Evolutionary conservation across 2,113 vertebrate species (phyloP), one percentile per base, ranked within the genome.

Genomic region (Tinamus guttatus): DNA sequence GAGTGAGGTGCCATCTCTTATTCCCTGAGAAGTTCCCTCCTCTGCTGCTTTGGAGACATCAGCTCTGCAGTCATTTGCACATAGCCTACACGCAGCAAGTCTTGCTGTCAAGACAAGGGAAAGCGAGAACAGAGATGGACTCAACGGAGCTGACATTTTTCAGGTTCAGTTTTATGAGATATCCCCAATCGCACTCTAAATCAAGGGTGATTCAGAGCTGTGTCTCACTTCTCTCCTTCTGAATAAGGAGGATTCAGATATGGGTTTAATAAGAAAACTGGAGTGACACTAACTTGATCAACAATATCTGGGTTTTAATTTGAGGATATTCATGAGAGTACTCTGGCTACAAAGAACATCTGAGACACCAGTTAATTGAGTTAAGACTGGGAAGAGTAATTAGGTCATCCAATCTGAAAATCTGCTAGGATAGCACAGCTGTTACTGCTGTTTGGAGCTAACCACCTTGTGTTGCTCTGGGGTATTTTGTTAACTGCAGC

Each of bases 191-290:
- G 67, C 30, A 4, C 34, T 32, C 21, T 2, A 0, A n/a, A 40
- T 36, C 16, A 5, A 68, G 71, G 59, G 52, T 58, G 63, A 60
- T 32, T 43, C n/a, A 24, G 60, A 54, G 79, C 47, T 34, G 17
- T n/a, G 30, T n/a, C 64, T 92, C 56, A 49, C 56, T 60, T 89
- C 81, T 67, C 56, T 75, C 81, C 52, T 84, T 81, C 65, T 79
- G 78, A 54, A 75, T 32, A 41, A 87, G 40, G 59, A 69, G 36
- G 85, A 75, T 94, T 81, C 90, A 79, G 79, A 11, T 2, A 47
- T 65, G n/a, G 79, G 91, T 85, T 73, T 71, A 64, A 93, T 78
- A 81, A 87, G 65, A 92, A 87, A 64, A 52, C 62, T 47, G 52
- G 34, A 45, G 45, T 38, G 67, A 60, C 71, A 67, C 58, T 43